Percentiles rank a stretch among this genome's conserved stretches.
These are phyloP conservation scores for Catharus ustulatus DNA, from an alignment of 2,797 vertebrate species.

Conservation along the genomic window DNA sequence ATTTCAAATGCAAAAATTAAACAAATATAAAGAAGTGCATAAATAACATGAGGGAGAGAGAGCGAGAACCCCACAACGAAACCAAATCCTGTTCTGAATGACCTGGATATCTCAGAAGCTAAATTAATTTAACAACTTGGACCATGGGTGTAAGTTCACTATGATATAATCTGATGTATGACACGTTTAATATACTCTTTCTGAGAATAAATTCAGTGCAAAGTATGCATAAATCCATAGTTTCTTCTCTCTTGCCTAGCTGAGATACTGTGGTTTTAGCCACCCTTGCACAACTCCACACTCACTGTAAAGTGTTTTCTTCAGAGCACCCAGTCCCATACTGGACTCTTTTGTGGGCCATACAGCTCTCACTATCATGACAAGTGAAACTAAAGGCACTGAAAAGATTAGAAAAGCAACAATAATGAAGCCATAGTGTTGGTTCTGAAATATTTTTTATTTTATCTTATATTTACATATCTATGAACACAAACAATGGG, in stretches of 20 bases:
- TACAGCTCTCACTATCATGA: neutral
- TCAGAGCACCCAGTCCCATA: neutral
- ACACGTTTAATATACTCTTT: neutral
- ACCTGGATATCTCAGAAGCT: neutral
- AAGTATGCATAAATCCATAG: neutral
- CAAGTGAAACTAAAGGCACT: neutral
- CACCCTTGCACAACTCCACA: neutral
- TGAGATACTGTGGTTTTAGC: neutral
- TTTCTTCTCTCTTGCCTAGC: neutral
- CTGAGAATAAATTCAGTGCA: neutral
- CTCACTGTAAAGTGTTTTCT: neutral
- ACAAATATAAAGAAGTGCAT: neutral
- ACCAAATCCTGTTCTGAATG: neutral
- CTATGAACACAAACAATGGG: too few relatives aligned
- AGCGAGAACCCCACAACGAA: neutral
- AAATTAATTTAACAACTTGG: neutral
- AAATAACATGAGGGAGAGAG: neutral
- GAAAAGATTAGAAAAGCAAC: neutral
- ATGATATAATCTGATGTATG: neutral
- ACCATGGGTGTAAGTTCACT: rapidly evolving
- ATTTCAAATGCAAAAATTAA: neutral
- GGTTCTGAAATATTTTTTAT: too few relatives aligned
- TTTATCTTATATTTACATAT: too few relatives aligned
- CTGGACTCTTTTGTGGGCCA: neutral
- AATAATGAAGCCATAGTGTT: neutral